A percentile compares a stretch with the other conserved stretches of the same genome.
Evolutionary conservation across 2,113 vertebrate genomes (phyloP).

Genomic region (Anolis sagrei): DNA sequence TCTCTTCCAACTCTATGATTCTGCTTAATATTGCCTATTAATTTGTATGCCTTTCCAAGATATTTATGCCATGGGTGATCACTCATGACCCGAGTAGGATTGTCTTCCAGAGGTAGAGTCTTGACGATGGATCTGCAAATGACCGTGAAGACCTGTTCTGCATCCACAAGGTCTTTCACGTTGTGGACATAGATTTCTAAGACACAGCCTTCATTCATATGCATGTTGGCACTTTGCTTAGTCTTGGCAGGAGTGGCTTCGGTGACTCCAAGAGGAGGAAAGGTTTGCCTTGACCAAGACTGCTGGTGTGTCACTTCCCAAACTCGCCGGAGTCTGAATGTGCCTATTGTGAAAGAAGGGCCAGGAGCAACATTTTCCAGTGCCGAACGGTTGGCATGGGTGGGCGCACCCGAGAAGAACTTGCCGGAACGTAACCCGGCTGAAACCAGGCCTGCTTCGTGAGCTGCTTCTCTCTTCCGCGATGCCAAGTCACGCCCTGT

Average conservation of each 20-base stretch:
- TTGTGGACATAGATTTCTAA: too few relatives aligned
- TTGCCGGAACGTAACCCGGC: neutral
- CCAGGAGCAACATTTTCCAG: neutral
- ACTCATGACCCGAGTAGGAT: too few relatives aligned
- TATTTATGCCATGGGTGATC: too few relatives aligned
- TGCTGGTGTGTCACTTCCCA: neutral
- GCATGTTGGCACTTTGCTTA: neutral
- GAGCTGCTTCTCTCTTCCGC: neutral
- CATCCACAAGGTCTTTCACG: too few relatives aligned
- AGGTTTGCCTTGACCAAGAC: neutral
- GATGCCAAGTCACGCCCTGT: neutral
- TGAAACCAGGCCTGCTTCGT: neutral
- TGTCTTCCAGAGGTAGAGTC: too few relatives aligned
- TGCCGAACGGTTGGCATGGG: neutral
- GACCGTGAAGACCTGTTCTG: too few relatives aligned
- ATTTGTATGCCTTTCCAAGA: too few relatives aligned
- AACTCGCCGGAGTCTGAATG: neutral
- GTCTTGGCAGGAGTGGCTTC: neutral
- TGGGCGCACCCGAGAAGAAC: neutral
- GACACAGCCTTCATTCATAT: too few relatives aligned
- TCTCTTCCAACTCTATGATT: too few relatives aligned
- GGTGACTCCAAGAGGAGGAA: neutral
- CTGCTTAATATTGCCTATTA: too few relatives aligned
- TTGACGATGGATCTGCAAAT: too few relatives aligned
- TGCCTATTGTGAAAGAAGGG: neutral